Evolutionary conservation across 2,888 invertebrate genomes (phyloP).

Genomic region (Epirrita christyi): DNA sequence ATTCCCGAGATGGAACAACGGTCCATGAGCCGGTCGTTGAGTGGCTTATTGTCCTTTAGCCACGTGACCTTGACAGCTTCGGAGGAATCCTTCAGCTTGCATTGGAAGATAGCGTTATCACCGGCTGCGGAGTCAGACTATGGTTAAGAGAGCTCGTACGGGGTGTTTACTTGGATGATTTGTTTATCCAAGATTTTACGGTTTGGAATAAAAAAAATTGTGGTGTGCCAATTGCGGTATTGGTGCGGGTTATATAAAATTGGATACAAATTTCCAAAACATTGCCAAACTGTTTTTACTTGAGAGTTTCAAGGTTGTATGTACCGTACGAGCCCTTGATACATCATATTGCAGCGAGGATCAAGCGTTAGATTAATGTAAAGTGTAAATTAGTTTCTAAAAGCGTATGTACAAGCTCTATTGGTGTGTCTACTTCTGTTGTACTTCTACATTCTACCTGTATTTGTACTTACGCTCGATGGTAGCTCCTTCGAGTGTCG

Average conservation of each 20-base stretch:
- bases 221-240: conserved; percentile 26
- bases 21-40: conserved; percentile 90
- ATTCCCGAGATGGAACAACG: conserved; percentile 87
- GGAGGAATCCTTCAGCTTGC: conserved; percentile 86
- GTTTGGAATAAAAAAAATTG: conserved; percentile 18
- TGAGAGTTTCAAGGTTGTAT: conserved; percentile 10
- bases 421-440: conserved; percentile 58
- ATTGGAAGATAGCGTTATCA: conserved; percentile 92
- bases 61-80: conserved; percentile 89
- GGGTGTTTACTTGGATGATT: conserved; percentile 33
- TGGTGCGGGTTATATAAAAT: conserved; percentile 16
- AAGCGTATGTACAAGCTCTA: conserved; percentile 83
- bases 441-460: conserved; percentile 39
- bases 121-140: conserved; percentile 87
- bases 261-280: conserved; percentile 8
- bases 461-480: conserved; percentile 90
- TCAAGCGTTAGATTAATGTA: conserved; percentile 71
- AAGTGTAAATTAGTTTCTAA: conserved; percentile 75
- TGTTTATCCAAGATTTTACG: conserved; percentile 4
- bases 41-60: conserved; percentile 94
- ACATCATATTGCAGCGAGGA: conserved; percentile 45
- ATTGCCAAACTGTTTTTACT: conserved; percentile 17
- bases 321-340: conserved; percentile 62
- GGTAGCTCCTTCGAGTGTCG: conserved; percentile 90
- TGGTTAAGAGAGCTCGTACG: conserved; percentile 68